Conservation (phyloP, 1,140 invertebrate genomes). For the Ceratina calcarata region DNA sequence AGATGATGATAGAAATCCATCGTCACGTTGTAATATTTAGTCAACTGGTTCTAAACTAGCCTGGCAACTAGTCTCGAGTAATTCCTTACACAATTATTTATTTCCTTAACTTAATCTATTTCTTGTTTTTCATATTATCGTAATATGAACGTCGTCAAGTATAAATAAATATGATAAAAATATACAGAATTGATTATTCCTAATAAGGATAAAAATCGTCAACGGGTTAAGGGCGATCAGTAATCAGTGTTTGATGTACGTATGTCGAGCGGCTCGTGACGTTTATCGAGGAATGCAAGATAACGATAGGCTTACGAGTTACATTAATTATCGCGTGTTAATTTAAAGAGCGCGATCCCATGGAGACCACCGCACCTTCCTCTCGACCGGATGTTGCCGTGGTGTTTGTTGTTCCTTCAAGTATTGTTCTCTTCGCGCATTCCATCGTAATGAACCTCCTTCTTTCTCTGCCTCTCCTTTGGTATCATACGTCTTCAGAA, state of each 20-base stretch:
- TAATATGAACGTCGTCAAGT: too few relatives aligned
- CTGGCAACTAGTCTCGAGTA: too few relatives aligned
- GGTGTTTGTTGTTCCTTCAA: slow-evolving; percentile 49
- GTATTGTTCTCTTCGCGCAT: slow-evolving; percentile 58
- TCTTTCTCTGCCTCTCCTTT: not conserved
- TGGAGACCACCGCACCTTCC: slow-evolving; percentile 34
- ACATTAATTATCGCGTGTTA: slow-evolving; percentile 60
- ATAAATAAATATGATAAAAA: too few relatives aligned
- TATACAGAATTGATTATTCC: too few relatives aligned
- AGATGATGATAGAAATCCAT: not conserved
- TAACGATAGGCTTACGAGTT: slow-evolving; percentile 51
- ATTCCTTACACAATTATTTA: too few relatives aligned
- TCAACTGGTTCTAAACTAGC: not conserved
- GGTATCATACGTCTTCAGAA: slow-evolving; percentile 14
- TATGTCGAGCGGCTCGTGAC: slow-evolving; percentile 13
- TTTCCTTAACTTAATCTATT: too few relatives aligned
- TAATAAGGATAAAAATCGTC: not conserved
- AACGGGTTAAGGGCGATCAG: not conserved
- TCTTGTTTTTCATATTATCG: too few relatives aligned
- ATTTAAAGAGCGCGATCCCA: slow-evolving; percentile 65
- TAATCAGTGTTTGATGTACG: not conserved
- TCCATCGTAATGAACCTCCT: slow-evolving; percentile 53
- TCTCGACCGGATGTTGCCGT: slow-evolving; percentile 60
- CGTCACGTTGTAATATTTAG: not conserved
- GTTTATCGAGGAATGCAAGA: slow-evolving; percentile 51